Evolutionary conservation across 2,113 vertebrate species (phyloP), one percentile per base, ranked within the genome.

Genomic region (Marmota monax): DNA sequence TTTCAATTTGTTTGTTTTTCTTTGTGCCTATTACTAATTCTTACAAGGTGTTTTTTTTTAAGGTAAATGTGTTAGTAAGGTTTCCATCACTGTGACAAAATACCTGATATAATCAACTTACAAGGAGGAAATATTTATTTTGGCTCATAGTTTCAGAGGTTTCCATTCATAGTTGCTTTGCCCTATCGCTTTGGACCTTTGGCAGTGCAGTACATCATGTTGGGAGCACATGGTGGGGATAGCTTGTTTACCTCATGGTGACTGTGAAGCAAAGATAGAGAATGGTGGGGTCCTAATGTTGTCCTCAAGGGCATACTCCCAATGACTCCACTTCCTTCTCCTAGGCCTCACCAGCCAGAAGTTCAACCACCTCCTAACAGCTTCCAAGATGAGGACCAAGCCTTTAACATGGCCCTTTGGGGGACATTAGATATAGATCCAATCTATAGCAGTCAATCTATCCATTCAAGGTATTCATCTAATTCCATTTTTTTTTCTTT

Each of bases 1-100:
- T 88, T 91, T 73, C 37, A 85, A 39, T 91, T 77, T 82, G 53
- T 53, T 88, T 93, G 29, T 65, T 95, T 95, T 90, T 61, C 34
- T 92, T 63, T 94, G 63, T 74, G 82, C 7, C 9, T 25, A 8
- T 92, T 72, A 45, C 17, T 63, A 61, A 87, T 80, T 74, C 67
- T 83, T 48, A 94, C 23, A 45, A 7, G n/a, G 48, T 2, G 72
- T 0, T 82, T 96, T 94, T 42, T 45, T 69, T 92, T 18, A 20
- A 72, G 69, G 51, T 67, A 34, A 58, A 4, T 65, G 25, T 61
- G 23, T 23, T 82, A 61, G 58, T 69, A 34, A n/a, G 63, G 27
- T 34, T 69, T 51, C 42, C n/a, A 53, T 37, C 4, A 27, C 22
- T 53, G 65, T 86, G 84, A 70, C 32, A 72, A 53, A 86, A 70